A percentile compares a stretch with the other conserved stretches of the same genome.
phyloP scores from a whole-genome alignment of 2,888 invertebrate species.

The Perizoma affinitatum region DNA sequence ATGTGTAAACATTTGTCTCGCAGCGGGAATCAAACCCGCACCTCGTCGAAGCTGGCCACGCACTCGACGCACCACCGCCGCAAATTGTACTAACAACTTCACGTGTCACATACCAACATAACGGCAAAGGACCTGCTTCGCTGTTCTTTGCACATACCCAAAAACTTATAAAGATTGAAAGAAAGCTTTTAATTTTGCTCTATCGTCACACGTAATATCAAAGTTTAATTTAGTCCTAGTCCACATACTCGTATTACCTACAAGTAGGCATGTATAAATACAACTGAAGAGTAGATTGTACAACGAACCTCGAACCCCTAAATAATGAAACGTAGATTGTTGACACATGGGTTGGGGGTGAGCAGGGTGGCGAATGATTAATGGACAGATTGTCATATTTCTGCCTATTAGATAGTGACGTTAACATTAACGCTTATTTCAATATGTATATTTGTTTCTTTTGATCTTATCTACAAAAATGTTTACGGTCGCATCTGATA shows the following conservation, averaged over 20 bases:
- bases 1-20: too few species aligned
- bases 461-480: too few species aligned
- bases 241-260: constrained; percentile 7
- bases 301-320: constrained; percentile 51
- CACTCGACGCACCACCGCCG: too few species aligned
- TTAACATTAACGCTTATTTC: constrained; percentile 45
- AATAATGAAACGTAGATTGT: constrained; percentile 70
- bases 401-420: constrained; percentile 56
- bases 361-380: constrained; percentile 61
- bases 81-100: too few species aligned
- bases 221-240: constrained; percentile 22
- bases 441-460: constrained; percentile 35
- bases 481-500: too few species aligned
- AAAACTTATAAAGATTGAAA: neutral
- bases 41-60: too few species aligned
- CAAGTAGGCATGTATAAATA: constrained; percentile 27
- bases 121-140: too few species aligned
- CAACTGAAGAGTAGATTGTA: constrained; percentile 45
- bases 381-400: constrained; percentile 69
- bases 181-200: constrained; percentile 7
- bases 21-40: too few species aligned
- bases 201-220: neutral
- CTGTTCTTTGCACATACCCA: neutral
- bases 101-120: too few species aligned
- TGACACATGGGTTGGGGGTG: constrained; percentile 57